Evolutionary conservation across 1,140 invertebrate species (phyloP), one percentile per base, ranked within the genome.

Genomic region (Bradynema listronoti): DNA sequence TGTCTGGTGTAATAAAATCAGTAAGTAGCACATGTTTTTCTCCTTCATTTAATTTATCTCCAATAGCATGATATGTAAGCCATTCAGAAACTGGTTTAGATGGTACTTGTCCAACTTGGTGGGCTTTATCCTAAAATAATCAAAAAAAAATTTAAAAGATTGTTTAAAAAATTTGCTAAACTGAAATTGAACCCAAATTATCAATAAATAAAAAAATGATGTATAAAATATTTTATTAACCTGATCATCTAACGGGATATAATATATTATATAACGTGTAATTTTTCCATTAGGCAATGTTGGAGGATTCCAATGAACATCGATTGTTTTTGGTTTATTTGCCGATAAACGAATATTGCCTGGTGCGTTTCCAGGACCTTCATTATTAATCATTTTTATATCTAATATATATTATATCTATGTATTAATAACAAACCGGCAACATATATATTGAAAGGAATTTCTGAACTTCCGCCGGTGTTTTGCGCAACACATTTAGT

Each of bases 211-310:
- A n/a, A n/a, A n/a, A n/a, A n/a, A n/a, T n/a, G n/a, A n/a, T n/a
- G n/a, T n/a, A n/a, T n/a, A 24, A 58, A 49, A 49, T 6, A 63
- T 14, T 19, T 34, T 45, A 14, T n/a, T 16, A 30, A 67, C 69
- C 57, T 77, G 74, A 42, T 77, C 70, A 56, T 77, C 74, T 3
- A 77, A 51, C 19, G 73, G 66, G 41, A 73, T 78, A 61, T 77
- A 77, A 47, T 77, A 77, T 29, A 77, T 60, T 33, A 77, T 77
- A 47, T 77, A 77, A 24, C 77, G 63, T 1, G 61, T 75, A 45
- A 77, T 77, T 25, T 78, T 68, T 39, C 75, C 74, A 56, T 77
- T 77, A 1, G 74, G 63, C 49, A 78, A 68, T 7, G 55, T 67
- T 14, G 74, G 74, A 2, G 76, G 69, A 46, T 77, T 68, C 67